phyloP scores from a whole-genome alignment of 2,113 vertebrate genomes.

The Pangasianodon gigas region DNA sequence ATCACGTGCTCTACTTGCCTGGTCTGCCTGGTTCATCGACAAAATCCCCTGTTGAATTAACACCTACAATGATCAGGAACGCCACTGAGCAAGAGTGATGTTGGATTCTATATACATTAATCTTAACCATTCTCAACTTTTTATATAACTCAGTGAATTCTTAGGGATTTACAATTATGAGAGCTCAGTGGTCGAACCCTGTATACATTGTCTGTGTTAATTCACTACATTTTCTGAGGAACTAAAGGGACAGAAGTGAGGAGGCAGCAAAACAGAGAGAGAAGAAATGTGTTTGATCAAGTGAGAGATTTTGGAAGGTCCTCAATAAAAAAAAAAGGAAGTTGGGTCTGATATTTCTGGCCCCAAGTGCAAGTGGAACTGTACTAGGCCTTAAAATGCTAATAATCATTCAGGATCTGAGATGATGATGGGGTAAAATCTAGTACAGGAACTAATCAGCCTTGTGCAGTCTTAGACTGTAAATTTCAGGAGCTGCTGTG shows the following conservation, averaged over 20 bases:
- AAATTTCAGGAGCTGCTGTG: background rate
- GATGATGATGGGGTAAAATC: background rate
- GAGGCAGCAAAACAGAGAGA: background rate
- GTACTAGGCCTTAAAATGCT: background rate
- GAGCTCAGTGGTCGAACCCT: background rate
- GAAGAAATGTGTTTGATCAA: background rate
- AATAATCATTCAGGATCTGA: background rate
- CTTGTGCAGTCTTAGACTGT: conserved; percentile 3
- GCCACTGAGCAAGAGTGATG: background rate
- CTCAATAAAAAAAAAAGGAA: background rate
- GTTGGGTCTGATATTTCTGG: conserved; percentile 11
- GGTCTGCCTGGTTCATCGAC: background rate
- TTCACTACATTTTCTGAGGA: background rate
- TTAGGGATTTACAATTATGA: background rate
- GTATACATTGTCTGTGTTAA: background rate
- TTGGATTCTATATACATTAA: background rate
- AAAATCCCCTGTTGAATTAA: background rate
- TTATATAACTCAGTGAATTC: background rate
- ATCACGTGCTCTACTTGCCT: background rate
- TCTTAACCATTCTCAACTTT: background rate
- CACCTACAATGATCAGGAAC: background rate
- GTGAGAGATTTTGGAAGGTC: conserved; percentile 6
- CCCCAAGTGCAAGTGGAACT: background rate
- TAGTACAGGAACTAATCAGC: background rate
- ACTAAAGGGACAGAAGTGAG: background rate